Evolutionary conservation across 2,113 vertebrate species (phyloP).

Genomic region (Planiliza haematocheilus): DNA sequence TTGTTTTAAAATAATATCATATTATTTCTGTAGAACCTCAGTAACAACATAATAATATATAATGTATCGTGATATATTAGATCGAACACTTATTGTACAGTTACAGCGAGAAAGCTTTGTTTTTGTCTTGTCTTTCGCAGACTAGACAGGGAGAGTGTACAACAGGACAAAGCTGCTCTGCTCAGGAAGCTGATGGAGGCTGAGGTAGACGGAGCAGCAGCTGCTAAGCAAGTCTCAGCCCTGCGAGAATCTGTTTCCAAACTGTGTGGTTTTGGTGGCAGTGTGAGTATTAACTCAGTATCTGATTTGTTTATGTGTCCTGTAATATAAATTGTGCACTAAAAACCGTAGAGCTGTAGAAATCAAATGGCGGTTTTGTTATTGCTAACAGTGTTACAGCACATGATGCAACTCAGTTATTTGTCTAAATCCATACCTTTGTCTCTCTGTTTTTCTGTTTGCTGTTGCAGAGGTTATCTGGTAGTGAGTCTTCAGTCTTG

Average conservation of each 20-base stretch:
- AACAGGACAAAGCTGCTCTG: slow-evolving; percentile 86
- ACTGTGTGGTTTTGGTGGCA: slow-evolving; percentile 61
- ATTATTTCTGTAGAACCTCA: no score
- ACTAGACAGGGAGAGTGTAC: slow-evolving; percentile 81
- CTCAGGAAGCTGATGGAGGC: slow-evolving; percentile 89
- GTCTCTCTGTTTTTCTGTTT: slow-evolving; percentile 2
- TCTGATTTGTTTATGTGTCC: background rate
- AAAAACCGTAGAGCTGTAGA: background rate
- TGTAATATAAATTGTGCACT: background rate
- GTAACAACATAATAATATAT: no score
- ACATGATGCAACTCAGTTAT: background rate
- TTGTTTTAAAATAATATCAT: no score
- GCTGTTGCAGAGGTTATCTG: slow-evolving; percentile 84
- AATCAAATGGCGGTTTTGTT: background rate
- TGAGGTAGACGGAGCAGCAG: slow-evolving; percentile 89
- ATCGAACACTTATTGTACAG: no score
- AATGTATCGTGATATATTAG: no score
- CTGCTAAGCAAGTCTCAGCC: slow-evolving; percentile 87
- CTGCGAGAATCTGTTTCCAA: slow-evolving; percentile 86
- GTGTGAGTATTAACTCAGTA: slow-evolving; percentile 31
- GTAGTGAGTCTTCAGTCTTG: slow-evolving; percentile 84
- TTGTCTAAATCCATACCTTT: background rate
- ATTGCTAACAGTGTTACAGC: background rate
- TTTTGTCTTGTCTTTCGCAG: slow-evolving; percentile 66
- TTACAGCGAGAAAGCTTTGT: background rate